Percentiles rank a stretch among this genome's conserved stretches.
Conservation (phyloP, 2,797 vertebrate genomes). For the Miichthys miiuy region DNA sequence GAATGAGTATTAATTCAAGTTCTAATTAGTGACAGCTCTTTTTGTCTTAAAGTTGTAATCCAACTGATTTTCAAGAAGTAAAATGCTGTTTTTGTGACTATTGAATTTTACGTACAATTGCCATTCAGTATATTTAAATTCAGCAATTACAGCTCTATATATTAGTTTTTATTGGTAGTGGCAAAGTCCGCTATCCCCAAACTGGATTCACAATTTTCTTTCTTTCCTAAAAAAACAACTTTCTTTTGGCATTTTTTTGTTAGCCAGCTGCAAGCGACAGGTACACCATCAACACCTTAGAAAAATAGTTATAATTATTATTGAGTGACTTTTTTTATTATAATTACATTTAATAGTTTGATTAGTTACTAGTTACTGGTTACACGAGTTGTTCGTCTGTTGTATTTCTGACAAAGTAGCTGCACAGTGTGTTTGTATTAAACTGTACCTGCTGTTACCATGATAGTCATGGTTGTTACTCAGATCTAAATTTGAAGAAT, state of each 20-base stretch:
- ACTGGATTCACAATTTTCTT: background rate
- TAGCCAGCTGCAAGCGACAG: background rate
- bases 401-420: conserved; percentile 19
- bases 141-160: background rate
- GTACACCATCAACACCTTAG: background rate
- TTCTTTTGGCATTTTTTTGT: no score
- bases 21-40: conserved; percentile 25
- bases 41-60: conserved; percentile 38
- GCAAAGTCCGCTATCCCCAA: background rate
- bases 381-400: conserved; percentile 1
- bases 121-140: background rate
- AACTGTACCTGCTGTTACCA: conserved; percentile 14
- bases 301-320: conserved; percentile 4
- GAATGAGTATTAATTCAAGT: conserved; percentile 37
- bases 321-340: conserved; percentile 7
- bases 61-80: background rate
- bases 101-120: no score
- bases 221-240: no score
- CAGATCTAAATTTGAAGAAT: background rate
- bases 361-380: background rate
- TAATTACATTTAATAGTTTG: conserved; percentile 24
- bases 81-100: no score
- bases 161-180: background rate
- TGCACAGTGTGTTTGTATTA: conserved; percentile 18
- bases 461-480: background rate